Base-by-base conservation (phyloP, 1,140 invertebrate species). In the Aphidius ervi region DNA sequence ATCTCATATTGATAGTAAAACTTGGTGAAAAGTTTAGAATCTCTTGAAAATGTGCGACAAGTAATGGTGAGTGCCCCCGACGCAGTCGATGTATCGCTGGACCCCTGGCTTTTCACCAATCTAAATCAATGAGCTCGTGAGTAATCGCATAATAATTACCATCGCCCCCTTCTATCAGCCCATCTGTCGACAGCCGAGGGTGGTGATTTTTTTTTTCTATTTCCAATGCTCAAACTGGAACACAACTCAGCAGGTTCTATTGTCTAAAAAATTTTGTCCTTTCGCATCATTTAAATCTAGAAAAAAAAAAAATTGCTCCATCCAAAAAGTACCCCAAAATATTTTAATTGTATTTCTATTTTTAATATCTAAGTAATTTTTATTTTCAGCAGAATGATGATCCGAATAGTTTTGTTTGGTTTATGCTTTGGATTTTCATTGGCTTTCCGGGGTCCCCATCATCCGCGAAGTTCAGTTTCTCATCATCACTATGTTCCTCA, bases 401-500 rank as follows among this genome's bases (percentile, higher is more conserved):
- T 71, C 50, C 23, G 64, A 39, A 57, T 68, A 59, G 39, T 77
- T 39, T 10, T 79, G 9, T 49, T 68, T 7, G 47, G 63, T 41
- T 49, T 70, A 8, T 68, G 42, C 9, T 50, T 68, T n/a, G 54
- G 56, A 56, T 9, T 65, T 20, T 61, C 56, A 45, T 47, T 46
- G 10, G 70, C 69, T 39, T 72, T 81, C 10, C 81, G 87, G 60
- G 88, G 89, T n/a, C 88, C 88, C 2, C 89, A 90, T 75, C 88
- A 90, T 78, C 88, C 88, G 0, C 81, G 81, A 65, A 85, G 85
- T 4, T 77, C 82, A 60, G 71, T 77, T 3, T 77, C 81, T 1
- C 84, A 85, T 68, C 81, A 83, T 61, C 85, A 87, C 66, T 83
- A 74, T 49, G 60, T 68, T 42, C 75, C 78, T 3, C 66, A 74